Evolutionary conservation across 2,888 invertebrate genomes (phyloP).

Genomic region (Catocala sponsa): DNA sequence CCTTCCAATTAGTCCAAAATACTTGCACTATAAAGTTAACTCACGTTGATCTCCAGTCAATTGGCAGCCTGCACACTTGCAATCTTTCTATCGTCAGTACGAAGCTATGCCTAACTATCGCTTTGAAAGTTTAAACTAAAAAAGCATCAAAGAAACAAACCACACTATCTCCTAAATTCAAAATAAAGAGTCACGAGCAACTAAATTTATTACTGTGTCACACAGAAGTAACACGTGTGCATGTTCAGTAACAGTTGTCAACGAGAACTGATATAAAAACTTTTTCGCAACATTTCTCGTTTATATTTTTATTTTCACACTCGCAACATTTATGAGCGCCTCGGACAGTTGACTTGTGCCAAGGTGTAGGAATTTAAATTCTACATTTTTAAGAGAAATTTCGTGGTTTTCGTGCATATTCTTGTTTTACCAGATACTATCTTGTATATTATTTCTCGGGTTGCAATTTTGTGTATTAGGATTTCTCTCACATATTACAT

Average conservation of each 20-base stretch:
- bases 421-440: not conserved
- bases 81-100: too few relatives aligned
- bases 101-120: too few relatives aligned
- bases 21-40: too few relatives aligned
- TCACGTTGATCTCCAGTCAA: too few relatives aligned
- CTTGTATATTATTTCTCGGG: not conserved
- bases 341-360: conserved; percentile 20
- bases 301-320: conserved; percentile 17
- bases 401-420: conserved; percentile 6
- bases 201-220: not conserved
- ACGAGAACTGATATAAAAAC: conserved; percentile 12
- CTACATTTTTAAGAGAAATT: conserved; percentile 19
- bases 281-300: conserved; percentile 11
- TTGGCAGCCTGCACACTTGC: too few relatives aligned
- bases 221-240: conserved; percentile 4
- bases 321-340: conserved; percentile 17
- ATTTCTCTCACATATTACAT: not conserved
- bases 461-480: not conserved
- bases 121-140: too few relatives aligned
- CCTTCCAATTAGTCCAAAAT: too few relatives aligned
- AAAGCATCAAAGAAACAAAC: not conserved
- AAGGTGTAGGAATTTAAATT: conserved; percentile 19
- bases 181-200: not conserved
- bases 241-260: conserved; percentile 9
- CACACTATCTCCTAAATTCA: not conserved